Percentiles rank a stretch among this genome's conserved stretches.
phyloP scores from a whole-genome alignment of 2,797 vertebrate species.

The Intellagama lesueurii region DNA sequence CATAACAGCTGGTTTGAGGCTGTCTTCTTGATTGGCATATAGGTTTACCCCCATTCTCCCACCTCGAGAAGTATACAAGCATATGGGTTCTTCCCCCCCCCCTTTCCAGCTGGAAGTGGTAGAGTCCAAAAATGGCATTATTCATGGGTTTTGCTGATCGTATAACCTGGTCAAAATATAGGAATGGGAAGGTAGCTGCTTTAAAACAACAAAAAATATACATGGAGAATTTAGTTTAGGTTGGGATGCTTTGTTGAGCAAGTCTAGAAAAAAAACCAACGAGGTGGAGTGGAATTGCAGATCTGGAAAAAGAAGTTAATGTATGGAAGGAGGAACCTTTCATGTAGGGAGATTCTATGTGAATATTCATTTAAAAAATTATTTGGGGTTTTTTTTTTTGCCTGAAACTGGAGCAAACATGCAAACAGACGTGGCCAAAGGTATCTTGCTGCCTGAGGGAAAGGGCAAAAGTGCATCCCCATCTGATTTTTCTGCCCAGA shows the following conservation, averaged over 20 bases:
- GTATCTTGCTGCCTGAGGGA: neutral
- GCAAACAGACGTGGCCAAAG: neutral
- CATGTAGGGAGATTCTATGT: no score
- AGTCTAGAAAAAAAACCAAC: neutral
- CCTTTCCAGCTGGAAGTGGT: no score
- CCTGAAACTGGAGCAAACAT: neutral
- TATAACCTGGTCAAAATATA: neutral
- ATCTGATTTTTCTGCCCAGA: neutral
- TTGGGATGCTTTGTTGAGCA: neutral
- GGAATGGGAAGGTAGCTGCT: neutral
- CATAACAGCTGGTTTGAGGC: no score
- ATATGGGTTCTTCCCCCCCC: neutral
- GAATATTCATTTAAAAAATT: neutral
- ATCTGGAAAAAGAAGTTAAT: neutral
- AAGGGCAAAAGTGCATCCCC: neutral
- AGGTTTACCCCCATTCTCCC: neutral
- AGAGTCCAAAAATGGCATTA: neutral
- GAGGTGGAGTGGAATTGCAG: neutral
- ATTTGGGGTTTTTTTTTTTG: neutral
- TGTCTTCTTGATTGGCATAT: neutral
- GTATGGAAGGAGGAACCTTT: neutral
- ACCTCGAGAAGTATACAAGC: neutral
- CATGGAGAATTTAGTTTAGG: neutral
- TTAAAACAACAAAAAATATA: neutral
- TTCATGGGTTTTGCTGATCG: neutral